Evolutionary conservation across 2,797 vertebrate genomes (phyloP).

Genomic region (Mionectes olivaceus): DNA sequence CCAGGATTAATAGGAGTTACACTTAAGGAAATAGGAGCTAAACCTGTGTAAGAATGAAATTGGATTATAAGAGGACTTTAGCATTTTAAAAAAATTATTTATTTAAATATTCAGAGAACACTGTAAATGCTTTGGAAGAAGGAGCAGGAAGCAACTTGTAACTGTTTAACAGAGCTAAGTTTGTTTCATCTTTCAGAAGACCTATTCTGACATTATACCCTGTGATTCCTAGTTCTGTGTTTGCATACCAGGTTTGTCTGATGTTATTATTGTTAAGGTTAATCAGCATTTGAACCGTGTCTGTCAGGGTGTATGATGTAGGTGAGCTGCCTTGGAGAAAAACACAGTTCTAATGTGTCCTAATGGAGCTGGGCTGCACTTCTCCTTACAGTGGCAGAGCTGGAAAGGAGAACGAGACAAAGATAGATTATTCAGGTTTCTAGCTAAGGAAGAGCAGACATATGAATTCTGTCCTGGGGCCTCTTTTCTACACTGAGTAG

Average conservation of each 20-base stretch:
- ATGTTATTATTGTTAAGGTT: not conserved
- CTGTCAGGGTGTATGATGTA: not conserved
- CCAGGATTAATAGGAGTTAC: not conserved
- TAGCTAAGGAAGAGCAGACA: not conserved
- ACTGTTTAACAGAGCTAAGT: not conserved
- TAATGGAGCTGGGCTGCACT: not conserved
- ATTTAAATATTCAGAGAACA: not conserved
- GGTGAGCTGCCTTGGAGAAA: not conserved
- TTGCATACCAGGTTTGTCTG: not conserved
- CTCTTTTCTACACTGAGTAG: not conserved
- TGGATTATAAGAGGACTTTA: not conserved
- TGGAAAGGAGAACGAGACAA: not conserved
- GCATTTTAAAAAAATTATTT: not conserved
- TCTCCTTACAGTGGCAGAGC: not conserved
- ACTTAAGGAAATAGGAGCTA: not conserved
- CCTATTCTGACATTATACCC: not conserved
- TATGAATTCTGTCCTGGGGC: not conserved
- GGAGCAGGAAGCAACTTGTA: not conserved
- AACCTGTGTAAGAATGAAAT: not conserved
- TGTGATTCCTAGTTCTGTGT: not conserved
- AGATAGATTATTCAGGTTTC: not conserved
- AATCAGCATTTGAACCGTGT: not conserved
- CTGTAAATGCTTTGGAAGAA: not conserved
- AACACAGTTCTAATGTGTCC: not conserved
- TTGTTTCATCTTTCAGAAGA: not conserved